Evolutionary conservation across 2,113 vertebrate species (phyloP).

Genomic region (Scophthalmus maximus): DNA sequence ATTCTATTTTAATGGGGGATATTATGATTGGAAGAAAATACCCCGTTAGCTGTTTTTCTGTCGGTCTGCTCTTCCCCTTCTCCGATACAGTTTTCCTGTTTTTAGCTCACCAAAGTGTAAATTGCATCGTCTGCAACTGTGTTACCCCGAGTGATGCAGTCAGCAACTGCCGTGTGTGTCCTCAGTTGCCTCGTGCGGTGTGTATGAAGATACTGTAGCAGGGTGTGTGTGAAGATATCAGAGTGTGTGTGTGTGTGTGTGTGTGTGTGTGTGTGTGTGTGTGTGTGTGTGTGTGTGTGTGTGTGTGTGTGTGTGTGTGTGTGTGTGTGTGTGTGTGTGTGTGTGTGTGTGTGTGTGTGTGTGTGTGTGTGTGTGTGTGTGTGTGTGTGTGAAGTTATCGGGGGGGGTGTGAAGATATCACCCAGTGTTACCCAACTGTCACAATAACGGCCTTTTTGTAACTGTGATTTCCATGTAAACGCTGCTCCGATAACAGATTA

Average conservation of each 20-base stretch:
- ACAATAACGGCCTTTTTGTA: too few species aligned
- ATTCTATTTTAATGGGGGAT: not conserved
- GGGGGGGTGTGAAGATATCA: too few species aligned
- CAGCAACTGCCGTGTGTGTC: not conserved
- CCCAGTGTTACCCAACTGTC: too few species aligned
- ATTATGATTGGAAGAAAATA: not conserved
- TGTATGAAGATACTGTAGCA: not conserved
- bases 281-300: too few species aligned
- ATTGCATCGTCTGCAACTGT: slow-evolving; percentile 1
- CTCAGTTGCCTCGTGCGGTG: not conserved
- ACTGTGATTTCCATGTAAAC: too few species aligned
- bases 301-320: too few species aligned
- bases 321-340: too few species aligned
- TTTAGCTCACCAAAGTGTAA: not conserved
- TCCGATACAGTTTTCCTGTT: slow-evolving; percentile 8
- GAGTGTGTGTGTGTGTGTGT: not conserved
- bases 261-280: too few species aligned
- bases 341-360: too few species aligned
- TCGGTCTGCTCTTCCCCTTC: not conserved
- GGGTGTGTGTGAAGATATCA: not conserved
- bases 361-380: too few species aligned
- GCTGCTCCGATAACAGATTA: too few species aligned
- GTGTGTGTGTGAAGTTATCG: too few species aligned
- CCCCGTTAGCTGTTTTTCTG: not conserved
- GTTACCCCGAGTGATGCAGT: slow-evolving; percentile 3